Conservation (phyloP, 1,140 invertebrate genomes). For the Rhyzopertha dominica region DNA sequence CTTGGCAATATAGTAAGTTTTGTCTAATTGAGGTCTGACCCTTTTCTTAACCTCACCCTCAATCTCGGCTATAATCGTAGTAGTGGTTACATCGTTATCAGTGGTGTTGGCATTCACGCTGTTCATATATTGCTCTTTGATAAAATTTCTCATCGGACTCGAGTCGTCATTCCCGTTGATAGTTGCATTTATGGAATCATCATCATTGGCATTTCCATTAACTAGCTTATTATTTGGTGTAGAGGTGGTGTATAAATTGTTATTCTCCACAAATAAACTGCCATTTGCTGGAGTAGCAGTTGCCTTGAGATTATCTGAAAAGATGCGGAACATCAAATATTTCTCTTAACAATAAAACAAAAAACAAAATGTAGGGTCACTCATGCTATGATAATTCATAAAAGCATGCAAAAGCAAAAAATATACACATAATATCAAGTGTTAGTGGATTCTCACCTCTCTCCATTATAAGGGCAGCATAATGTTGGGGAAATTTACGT, state of each 20-base stretch:
- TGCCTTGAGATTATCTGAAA: slow-evolving; percentile 28
- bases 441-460: slow-evolving; percentile 18
- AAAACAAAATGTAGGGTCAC: not conserved
- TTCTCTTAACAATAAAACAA: not conserved
- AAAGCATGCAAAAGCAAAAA: slow-evolving; percentile 1
- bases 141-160: slow-evolving; percentile 27
- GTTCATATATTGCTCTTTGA: slow-evolving; percentile 38
- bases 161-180: slow-evolving; percentile 28
- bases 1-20: slow-evolving; percentile 88
- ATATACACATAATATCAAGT: slow-evolving; percentile 4
- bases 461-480: slow-evolving; percentile 7
- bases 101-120: slow-evolving; percentile 34
- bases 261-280: slow-evolving; percentile 32
- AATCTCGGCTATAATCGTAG: slow-evolving; percentile 42
- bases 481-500: too few species aligned
- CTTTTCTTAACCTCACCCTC: slow-evolving; percentile 42
- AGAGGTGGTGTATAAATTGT: slow-evolving; percentile 33
- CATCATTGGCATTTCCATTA: slow-evolving; percentile 32
- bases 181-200: slow-evolving; percentile 23
- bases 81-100: slow-evolving; percentile 16
- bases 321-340: slow-evolving; percentile 4
- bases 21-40: slow-evolving; percentile 52
- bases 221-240: slow-evolving; percentile 27
- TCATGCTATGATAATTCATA: not conserved
- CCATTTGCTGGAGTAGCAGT: slow-evolving; percentile 18